Conservation (phyloP, 2,888 invertebrate genomes). For the Agrotis exclamationis region DNA sequence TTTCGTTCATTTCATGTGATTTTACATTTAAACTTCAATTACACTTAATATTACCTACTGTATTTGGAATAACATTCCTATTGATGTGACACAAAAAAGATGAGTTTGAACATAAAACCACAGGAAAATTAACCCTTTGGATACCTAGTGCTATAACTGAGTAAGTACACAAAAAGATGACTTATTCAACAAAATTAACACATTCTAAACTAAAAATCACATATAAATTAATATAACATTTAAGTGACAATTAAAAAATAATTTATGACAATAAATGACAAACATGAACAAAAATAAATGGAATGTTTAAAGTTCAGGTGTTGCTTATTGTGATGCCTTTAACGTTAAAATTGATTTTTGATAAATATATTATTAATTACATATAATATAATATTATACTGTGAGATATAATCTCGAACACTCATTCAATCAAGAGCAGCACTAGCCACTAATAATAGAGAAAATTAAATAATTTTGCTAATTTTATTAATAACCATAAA, state of each 20-base stretch:
- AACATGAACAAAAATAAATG: slow-evolving; percentile 72
- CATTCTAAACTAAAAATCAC: slow-evolving; percentile 65
- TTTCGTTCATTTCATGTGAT: slow-evolving; percentile 79
- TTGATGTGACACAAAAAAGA: slow-evolving; percentile 47
- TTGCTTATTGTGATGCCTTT: slow-evolving; percentile 74
- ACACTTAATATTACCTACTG: slow-evolving; percentile 63
- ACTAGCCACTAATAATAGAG: slow-evolving; percentile 74
- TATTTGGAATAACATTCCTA: slow-evolving; percentile 60
- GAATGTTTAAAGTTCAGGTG: slow-evolving; percentile 78
- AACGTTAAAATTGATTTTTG: slow-evolving; percentile 78
- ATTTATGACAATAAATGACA: slow-evolving; percentile 31
- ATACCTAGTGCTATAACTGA: slow-evolving; percentile 67
- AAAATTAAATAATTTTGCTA: slow-evolving; percentile 59
- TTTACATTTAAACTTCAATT: slow-evolving; percentile 76
- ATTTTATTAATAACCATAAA: slow-evolving; percentile 46
- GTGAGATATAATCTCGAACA: slow-evolving; percentile 77
- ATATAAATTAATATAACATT: slow-evolving; percentile 60
- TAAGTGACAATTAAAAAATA: slow-evolving; percentile 50
- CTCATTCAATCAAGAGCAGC: slow-evolving; percentile 78
- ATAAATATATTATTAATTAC: slow-evolving; percentile 64
- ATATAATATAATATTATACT: slow-evolving; percentile 65
- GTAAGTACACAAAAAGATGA: slow-evolving; percentile 63
- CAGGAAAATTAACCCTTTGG: slow-evolving; percentile 70
- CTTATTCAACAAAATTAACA: slow-evolving; percentile 60
- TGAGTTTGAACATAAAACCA: slow-evolving; percentile 78